Evolutionary conservation across 1,140 invertebrate genomes (phyloP).

Genomic region (Bombus picipes): DNA sequence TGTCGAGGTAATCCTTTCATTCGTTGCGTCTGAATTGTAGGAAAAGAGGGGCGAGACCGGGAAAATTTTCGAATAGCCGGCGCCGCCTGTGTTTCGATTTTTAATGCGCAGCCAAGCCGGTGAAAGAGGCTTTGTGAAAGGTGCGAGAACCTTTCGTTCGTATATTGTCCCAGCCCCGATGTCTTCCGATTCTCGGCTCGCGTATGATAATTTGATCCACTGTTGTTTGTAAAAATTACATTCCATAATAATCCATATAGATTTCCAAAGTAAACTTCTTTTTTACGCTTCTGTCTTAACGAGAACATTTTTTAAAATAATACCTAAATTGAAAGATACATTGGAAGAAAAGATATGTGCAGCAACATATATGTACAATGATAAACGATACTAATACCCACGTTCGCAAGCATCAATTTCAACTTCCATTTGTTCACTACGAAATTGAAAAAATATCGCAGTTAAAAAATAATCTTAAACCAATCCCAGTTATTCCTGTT

Average conservation of each 20-base stretch:
- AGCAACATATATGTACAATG: too few species aligned
- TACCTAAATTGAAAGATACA: too few species aligned
- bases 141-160: neutral
- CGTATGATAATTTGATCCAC: neutral
- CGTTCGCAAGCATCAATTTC: too few species aligned
- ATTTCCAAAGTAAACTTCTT: too few species aligned
- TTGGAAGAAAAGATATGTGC: too few species aligned
- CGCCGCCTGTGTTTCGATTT: constrained; percentile 4
- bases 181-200: neutral
- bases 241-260: too few species aligned
- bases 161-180: neutral
- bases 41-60: neutral
- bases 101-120: neutral
- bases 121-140: neutral
- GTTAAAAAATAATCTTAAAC: neutral
- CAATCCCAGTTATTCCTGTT: neutral
- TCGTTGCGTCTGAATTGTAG: constrained; percentile 7
- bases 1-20: constrained; percentile 14
- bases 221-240: neutral
- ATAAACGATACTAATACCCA: too few species aligned
- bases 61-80: constrained; percentile 21
- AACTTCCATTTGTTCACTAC: too few species aligned
- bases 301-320: too few species aligned
- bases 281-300: too few species aligned
- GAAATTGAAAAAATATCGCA: neutral